Conservation (phyloP, 2,888 invertebrate species). For the Hirtodrosophila duncani region DNA sequence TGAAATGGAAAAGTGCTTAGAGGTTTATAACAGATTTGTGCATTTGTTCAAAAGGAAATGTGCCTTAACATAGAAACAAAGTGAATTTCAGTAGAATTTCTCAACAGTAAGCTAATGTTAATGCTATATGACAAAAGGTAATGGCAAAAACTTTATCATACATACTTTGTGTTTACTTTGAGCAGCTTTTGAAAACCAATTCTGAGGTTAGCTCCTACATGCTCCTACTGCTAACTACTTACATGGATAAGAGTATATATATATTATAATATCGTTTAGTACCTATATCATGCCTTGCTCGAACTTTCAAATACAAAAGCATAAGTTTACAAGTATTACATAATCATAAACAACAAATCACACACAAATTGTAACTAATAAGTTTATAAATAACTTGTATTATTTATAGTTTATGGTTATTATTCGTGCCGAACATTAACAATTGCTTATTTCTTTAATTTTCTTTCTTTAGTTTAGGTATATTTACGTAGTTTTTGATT, state of each 20-base stretch:
- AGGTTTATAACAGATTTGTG: not conserved
- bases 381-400: constrained; percentile 4
- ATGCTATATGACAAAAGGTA: constrained; percentile 7
- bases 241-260: constrained; percentile 15
- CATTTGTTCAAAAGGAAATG: not conserved
- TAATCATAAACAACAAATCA: constrained; percentile 3
- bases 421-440: constrained; percentile 61
- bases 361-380: constrained; percentile 1
- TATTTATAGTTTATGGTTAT: constrained; percentile 17
- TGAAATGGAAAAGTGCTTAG: not conserved
- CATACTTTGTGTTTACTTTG: constrained; percentile 2
- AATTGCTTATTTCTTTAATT: constrained; percentile 52
- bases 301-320: constrained; percentile 23
- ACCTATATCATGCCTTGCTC: constrained; percentile 53
- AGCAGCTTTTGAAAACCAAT: constrained; percentile 60
- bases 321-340: not conserved
- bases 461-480: not conserved
- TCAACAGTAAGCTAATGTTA: too few relatives aligned
- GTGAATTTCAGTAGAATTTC: too few relatives aligned
- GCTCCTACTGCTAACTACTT: constrained; percentile 52
- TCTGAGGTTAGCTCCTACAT: constrained; percentile 69
- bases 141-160: not conserved
- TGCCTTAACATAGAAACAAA: too few relatives aligned
- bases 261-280: constrained; percentile 33
- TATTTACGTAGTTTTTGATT: constrained; percentile 28